phyloP scores from a whole-genome alignment of 1,140 invertebrate species.

The Zeugodacus cucurbitae region DNA sequence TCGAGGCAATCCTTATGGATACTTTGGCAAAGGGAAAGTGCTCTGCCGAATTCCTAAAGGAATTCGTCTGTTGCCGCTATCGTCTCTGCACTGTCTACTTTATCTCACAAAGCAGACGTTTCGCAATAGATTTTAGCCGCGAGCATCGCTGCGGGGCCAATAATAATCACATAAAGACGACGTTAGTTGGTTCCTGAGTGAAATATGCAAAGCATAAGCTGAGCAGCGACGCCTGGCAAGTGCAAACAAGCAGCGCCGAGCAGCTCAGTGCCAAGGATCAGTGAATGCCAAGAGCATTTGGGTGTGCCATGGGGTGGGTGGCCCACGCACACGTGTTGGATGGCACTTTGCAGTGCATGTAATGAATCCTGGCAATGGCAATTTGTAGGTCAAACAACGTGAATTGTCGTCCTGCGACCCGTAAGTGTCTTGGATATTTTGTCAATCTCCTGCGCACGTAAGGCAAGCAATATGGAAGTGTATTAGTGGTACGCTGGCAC shows the following conservation, averaged over 20 bases:
- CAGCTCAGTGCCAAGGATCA: not conserved
- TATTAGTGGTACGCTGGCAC: not conserved
- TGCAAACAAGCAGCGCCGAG: not conserved
- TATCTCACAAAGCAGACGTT: constrained; percentile 23
- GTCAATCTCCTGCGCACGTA: not conserved
- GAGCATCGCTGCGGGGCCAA: constrained; percentile 6
- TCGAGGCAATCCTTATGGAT: not conserved
- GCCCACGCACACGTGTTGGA: not conserved
- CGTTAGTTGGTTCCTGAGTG: not conserved
- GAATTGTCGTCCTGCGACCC: not conserved
- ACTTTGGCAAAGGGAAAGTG: too few species aligned
- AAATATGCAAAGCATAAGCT: constrained; percentile 17
- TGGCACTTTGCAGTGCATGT: not conserved
- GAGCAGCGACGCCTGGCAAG: not conserved
- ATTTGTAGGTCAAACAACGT: not conserved
- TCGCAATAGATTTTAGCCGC: not conserved
- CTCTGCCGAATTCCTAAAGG: not conserved
- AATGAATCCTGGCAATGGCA: not conserved
- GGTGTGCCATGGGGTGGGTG: not conserved
- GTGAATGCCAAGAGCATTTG: not conserved
- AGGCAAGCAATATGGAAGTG: not conserved
- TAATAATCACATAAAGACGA: constrained; percentile 26
- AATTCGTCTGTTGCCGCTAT: not conserved
- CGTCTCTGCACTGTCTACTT: not conserved
- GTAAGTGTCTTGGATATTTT: not conserved